A percentile compares a stretch with the other conserved stretches of the same genome.
phyloP scores from a whole-genome alignment of 2,113 vertebrate genomes.

The Scomber colias region DNA sequence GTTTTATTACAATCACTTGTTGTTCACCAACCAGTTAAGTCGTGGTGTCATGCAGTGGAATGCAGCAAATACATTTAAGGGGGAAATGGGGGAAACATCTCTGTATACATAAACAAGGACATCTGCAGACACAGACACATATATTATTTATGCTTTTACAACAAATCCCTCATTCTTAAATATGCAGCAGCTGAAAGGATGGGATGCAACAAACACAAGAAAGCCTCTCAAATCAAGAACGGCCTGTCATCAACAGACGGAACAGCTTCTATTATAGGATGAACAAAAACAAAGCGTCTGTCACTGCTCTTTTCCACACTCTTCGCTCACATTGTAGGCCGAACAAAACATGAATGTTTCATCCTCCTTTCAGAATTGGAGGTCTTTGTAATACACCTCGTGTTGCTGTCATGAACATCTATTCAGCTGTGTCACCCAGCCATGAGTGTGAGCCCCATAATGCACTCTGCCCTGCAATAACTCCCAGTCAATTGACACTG shows the following conservation, averaged over 20 bases:
- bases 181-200: conserved; percentile 2
- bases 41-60: neutral
- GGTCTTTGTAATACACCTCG: conserved; percentile 52
- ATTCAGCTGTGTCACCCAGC: conserved; percentile 63
- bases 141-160: neutral
- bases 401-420: conserved; percentile 59
- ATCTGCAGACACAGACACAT: neutral
- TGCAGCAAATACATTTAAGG: conserved; percentile 2
- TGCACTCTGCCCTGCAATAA: conserved; percentile 38
- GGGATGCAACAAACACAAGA: conserved; percentile 27
- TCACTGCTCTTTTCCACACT: conserved; percentile 44
- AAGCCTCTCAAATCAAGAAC: conserved; percentile 21
- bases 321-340: conserved; percentile 30
- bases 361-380: conserved; percentile 24
- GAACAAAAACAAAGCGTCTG: conserved; percentile 65
- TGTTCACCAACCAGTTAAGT: conserved; percentile 15
- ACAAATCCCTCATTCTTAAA: neutral
- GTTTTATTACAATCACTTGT: conserved; percentile 37
- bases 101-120: neutral
- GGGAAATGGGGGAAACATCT: neutral
- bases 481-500: conserved; percentile 52
- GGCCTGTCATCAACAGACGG: conserved; percentile 40
- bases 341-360: conserved; percentile 53
- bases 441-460: conserved; percentile 55
- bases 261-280: conserved; percentile 45